Evolutionary conservation across 1,140 invertebrate genomes (phyloP).

Genomic region (Zaprionus vittiger): DNA sequence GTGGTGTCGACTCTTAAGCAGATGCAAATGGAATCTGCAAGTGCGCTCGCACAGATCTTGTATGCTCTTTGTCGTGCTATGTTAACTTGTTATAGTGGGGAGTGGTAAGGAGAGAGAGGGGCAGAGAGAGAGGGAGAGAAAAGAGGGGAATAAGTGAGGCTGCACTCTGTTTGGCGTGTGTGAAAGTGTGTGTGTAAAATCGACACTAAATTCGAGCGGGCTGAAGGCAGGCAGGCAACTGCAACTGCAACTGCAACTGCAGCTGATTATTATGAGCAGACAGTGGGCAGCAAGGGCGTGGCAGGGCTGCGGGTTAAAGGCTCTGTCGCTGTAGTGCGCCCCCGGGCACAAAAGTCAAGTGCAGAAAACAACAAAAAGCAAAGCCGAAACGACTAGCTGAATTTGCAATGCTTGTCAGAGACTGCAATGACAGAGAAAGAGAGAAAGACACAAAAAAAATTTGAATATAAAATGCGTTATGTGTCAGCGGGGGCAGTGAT

Average conservation of each 20-base stretch:
- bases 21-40: constrained; percentile 45
- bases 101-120: background rate
- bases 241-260: constrained; percentile 47
- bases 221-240: constrained; percentile 25
- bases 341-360: constrained; percentile 47
- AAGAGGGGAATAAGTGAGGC: background rate
- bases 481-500: constrained; percentile 24
- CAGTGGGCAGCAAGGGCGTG: constrained; percentile 14
- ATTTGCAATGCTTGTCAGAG: constrained; percentile 65
- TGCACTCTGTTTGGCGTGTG: constrained; percentile 29
- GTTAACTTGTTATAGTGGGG: constrained; percentile 45
- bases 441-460: constrained; percentile 58
- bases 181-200: constrained; percentile 74
- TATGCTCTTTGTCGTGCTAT: constrained; percentile 48
- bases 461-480: constrained; percentile 82
- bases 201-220: constrained; percentile 69
- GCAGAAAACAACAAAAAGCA: constrained; percentile 36
- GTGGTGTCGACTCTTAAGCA: constrained; percentile 12
- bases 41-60: constrained; percentile 36
- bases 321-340: constrained; percentile 15
- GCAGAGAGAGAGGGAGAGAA: too few species aligned
- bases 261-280: constrained; percentile 73
- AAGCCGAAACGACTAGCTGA: constrained; percentile 51
- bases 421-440: constrained; percentile 41
- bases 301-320: background rate